phyloP scores from a whole-genome alignment of 1,140 invertebrate species.

The Brachionus koreanus region DNA sequence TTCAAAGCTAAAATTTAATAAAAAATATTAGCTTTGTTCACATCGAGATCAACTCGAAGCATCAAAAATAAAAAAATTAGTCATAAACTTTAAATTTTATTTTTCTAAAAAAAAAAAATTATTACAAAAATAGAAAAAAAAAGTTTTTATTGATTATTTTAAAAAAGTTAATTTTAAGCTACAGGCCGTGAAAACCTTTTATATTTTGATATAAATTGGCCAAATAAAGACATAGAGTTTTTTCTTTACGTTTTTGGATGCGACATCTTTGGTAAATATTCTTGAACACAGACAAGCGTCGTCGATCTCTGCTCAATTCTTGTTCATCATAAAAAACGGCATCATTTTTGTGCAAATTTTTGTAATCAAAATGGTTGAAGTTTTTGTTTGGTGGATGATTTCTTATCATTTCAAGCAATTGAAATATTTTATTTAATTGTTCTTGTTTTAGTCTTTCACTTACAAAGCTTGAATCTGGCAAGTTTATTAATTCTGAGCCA shows the following conservation, averaged over 20 bases:
- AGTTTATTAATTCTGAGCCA: background rate
- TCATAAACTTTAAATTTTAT: background rate
- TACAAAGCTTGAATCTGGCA: background rate
- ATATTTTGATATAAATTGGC: constrained; percentile 40
- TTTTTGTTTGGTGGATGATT: background rate
- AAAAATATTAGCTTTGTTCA: background rate
- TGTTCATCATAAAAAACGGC: background rate
- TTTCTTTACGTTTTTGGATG: constrained; percentile 42
- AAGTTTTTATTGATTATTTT: background rate
- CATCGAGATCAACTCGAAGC: background rate
- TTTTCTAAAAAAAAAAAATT: background rate
- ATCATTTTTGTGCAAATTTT: background rate
- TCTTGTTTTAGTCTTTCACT: background rate
- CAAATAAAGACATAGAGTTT: constrained; percentile 40
- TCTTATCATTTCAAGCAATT: background rate
- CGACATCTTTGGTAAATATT: constrained; percentile 40
- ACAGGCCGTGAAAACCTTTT: constrained; percentile 38
- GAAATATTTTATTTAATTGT: background rate
- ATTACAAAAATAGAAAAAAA: background rate
- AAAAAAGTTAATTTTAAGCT: background rate
- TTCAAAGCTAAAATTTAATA: background rate
- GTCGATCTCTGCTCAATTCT: background rate
- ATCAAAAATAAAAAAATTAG: background rate
- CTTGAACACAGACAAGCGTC: constrained; percentile 15
- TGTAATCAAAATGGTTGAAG: background rate